These are phyloP conservation scores for Oreohelix idahoensis DNA, from an alignment of 1,140 invertebrate species.

Conservation along the genomic window DNA sequence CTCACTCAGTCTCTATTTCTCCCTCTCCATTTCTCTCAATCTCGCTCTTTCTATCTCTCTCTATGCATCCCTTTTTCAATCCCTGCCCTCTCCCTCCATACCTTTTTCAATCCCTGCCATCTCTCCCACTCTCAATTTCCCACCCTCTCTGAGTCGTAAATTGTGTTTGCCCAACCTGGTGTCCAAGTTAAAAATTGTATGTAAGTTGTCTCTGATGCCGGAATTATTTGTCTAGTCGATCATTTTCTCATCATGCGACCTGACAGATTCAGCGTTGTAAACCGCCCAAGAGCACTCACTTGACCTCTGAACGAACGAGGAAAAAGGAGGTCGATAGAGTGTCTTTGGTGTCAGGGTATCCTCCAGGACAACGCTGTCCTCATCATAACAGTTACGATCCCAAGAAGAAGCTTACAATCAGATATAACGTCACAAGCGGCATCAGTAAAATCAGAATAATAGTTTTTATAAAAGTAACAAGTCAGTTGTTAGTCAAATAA, in stretches of 20 bases:
- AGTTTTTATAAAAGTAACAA: too few relatives aligned
- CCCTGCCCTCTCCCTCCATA: too few relatives aligned
- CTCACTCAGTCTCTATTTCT: too few relatives aligned
- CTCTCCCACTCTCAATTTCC: too few relatives aligned
- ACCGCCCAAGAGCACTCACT: neutral
- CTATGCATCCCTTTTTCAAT: too few relatives aligned
- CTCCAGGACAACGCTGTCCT: neutral
- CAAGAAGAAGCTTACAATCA: neutral
- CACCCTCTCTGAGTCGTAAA: neutral
- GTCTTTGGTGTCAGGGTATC: neutral
- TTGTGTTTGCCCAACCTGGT: neutral
- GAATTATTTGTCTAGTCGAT: conserved; percentile 37
- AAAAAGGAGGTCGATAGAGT: neutral
- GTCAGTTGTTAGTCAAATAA: too few relatives aligned
- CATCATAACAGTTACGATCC: neutral
- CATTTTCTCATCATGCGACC: conserved; percentile 21
- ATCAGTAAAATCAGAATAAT: too few relatives aligned
- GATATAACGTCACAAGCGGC: too few relatives aligned
- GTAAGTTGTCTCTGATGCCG: conserved; percentile 4
- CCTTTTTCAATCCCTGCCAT: too few relatives aligned
- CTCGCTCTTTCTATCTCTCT: too few relatives aligned
- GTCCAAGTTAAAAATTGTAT: neutral
- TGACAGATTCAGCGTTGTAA: neutral
- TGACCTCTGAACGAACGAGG: neutral
- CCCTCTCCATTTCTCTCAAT: too few relatives aligned